Evolutionary conservation across 2,888 invertebrate species (phyloP).

Genomic region (Stenodera caucasica): DNA sequence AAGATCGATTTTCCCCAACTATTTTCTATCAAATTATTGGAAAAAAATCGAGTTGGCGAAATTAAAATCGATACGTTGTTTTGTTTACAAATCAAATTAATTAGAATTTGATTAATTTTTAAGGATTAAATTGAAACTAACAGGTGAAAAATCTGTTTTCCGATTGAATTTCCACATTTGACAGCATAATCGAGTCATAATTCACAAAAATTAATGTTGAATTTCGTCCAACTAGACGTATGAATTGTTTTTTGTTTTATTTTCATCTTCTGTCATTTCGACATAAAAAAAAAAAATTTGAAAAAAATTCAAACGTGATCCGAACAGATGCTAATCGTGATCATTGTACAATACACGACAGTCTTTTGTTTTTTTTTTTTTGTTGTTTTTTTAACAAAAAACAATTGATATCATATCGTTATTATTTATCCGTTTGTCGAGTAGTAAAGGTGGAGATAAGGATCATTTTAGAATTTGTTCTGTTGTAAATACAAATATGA

Average conservation of each 20-base stretch:
- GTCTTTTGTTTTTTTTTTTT: background rate
- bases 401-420: conserved; percentile 6
- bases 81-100: background rate
- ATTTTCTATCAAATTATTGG: too few relatives aligned
- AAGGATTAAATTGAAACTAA: too few relatives aligned
- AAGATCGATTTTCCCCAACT: too few relatives aligned
- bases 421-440: background rate
- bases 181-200: conserved; percentile 5
- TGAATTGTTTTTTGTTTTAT: background rate
- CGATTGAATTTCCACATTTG: conserved; percentile 9
- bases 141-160: conserved; percentile 6
- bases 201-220: conserved; percentile 7
- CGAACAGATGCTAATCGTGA: conserved; percentile 9
- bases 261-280: background rate
- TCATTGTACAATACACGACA: conserved; percentile 1
- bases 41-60: too few relatives aligned
- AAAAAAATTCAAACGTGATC: conserved; percentile 1
- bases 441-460: background rate
- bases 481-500: background rate
- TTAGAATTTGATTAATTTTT: background rate
- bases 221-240: background rate
- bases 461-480: background rate
- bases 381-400: too few relatives aligned
- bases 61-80: background rate
- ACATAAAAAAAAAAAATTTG: background rate